Evolutionary conservation across 2,888 invertebrate species (phyloP).

Genomic region (Andrena bucephala): DNA sequence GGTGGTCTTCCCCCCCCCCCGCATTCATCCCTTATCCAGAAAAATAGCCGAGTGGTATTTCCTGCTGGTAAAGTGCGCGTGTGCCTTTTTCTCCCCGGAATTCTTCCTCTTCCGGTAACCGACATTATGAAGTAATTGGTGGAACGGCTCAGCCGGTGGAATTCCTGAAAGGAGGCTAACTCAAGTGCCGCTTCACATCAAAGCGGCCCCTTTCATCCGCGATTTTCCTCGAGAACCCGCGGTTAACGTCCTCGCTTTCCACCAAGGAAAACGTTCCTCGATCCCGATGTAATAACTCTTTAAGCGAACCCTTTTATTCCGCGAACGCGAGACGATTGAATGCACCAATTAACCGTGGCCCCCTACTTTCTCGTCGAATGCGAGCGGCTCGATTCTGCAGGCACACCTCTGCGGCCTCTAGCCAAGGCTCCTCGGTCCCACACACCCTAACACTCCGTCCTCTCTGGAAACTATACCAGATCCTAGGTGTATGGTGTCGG

Average conservation of each 20-base stretch:
- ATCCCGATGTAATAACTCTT: conserved; percentile 54
- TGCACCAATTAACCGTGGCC: conserved; percentile 28
- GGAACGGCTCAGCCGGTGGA: conserved; percentile 44
- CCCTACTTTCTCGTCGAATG: neutral
- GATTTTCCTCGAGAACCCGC: conserved; percentile 47
- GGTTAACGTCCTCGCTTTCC: conserved; percentile 32
- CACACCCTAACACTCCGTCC: neutral
- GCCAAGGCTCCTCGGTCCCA: neutral
- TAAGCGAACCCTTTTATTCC: conserved; percentile 29
- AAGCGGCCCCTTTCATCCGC: conserved; percentile 44
- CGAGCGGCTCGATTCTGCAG: too few relatives aligned
- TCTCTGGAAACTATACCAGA: neutral
- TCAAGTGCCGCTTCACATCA: conserved; percentile 59
- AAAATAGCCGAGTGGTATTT: conserved; percentile 40
- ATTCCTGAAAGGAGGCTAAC: conserved; percentile 55
- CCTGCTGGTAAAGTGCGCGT: conserved; percentile 26
- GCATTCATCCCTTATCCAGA: conserved; percentile 22
- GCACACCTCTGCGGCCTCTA: neutral
- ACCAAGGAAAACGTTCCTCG: conserved; percentile 3
- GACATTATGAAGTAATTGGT: conserved; percentile 63
- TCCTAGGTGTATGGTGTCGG: neutral
- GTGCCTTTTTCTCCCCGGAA: conserved; percentile 20
- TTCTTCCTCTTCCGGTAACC: conserved; percentile 50
- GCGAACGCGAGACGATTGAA: conserved; percentile 13
- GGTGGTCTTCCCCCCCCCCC: conserved; percentile 13